These are phyloP conservation scores for Cheirogaleus medius DNA, from an alignment of 2,113 vertebrate genomes.

Conservation along the genomic window DNA sequence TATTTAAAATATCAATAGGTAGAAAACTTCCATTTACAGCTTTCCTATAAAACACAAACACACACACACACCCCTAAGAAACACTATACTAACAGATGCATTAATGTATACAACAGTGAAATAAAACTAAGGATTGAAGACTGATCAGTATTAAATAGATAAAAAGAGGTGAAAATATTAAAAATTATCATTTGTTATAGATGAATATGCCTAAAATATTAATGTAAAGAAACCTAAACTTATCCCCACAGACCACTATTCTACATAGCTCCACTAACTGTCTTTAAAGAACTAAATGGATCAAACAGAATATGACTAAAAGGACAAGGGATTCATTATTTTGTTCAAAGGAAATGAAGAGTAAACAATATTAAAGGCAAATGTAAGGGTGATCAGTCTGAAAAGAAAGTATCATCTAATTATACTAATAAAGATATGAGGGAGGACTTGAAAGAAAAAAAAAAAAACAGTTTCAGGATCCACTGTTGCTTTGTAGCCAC, in stretches of 20 bases:
- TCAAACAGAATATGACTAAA: slow-evolving; percentile 61
- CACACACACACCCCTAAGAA: neutral
- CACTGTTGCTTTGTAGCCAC: neutral
- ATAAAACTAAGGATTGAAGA: slow-evolving; percentile 28
- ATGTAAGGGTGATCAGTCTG: neutral
- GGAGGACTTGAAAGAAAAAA: neutral
- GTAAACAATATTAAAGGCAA: slow-evolving; percentile 54
- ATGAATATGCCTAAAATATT: slow-evolving; percentile 53
- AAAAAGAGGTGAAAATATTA: slow-evolving; percentile 1
- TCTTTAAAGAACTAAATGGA: slow-evolving; percentile 49
- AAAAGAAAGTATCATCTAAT: slow-evolving; percentile 25
- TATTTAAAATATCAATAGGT: neutral
- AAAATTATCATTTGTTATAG: slow-evolving; percentile 57
- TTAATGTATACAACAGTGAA: neutral
- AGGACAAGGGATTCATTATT: slow-evolving; percentile 61
- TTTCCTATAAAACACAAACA: neutral
- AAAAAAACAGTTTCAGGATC: neutral
- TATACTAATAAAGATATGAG: neutral
- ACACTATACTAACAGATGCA: neutral
- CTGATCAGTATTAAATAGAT: slow-evolving; percentile 33
- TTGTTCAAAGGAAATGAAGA: slow-evolving; percentile 51
- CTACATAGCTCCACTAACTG: neutral
- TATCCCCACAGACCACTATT: slow-evolving; percentile 19
- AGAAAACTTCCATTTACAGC: neutral
- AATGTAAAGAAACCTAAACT: slow-evolving; percentile 14